A percentile compares a stretch with the other conserved stretches of the same genome.
These are phyloP conservation scores for Notarius lentiginosus DNA, from an alignment of 2,113 vertebrate species.

Conservation along the genomic window DNA sequence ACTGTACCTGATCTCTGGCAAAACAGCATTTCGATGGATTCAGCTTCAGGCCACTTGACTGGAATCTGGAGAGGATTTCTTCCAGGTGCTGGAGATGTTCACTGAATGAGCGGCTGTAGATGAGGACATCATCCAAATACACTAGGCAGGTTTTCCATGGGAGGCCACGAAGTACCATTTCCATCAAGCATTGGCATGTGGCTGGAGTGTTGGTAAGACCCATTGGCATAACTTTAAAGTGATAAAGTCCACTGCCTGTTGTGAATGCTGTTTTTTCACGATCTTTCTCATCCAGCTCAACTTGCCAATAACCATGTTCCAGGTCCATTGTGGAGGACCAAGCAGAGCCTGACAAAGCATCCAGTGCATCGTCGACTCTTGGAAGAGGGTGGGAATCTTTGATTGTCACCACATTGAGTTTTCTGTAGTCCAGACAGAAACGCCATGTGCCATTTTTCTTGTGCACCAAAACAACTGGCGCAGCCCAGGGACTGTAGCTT, in stretches of 20 bases:
- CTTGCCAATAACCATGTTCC: conserved; percentile 18
- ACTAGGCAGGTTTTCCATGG: background rate
- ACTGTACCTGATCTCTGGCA: background rate
- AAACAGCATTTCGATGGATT: background rate
- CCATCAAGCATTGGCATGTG: conserved; percentile 45
- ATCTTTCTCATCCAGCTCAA: conserved; percentile 24
- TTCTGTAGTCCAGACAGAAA: conserved; percentile 13
- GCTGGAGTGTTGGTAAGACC: conserved; percentile 39
- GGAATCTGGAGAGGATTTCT: background rate
- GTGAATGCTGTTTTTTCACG: conserved; percentile 45
- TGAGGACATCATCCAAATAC: background rate
- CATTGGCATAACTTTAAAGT: conserved; percentile 25
- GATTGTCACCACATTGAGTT: background rate
- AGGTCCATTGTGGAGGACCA: conserved; percentile 43
- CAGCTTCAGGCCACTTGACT: background rate
- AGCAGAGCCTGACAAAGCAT: conserved; percentile 42
- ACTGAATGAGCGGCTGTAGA: background rate
- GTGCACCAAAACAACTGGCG: conserved; percentile 35
- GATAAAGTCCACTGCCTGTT: conserved; percentile 35
- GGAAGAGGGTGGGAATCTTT: conserved; percentile 48
- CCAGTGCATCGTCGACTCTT: conserved; percentile 27
- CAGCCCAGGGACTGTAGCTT: conserved; percentile 41
- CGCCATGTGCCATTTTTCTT: conserved; percentile 44
- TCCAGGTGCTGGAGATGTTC: background rate
- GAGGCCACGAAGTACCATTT: conserved; percentile 41